phyloP scores from a whole-genome alignment of 2,888 invertebrate genomes.

The Ennomos quercinarius region DNA sequence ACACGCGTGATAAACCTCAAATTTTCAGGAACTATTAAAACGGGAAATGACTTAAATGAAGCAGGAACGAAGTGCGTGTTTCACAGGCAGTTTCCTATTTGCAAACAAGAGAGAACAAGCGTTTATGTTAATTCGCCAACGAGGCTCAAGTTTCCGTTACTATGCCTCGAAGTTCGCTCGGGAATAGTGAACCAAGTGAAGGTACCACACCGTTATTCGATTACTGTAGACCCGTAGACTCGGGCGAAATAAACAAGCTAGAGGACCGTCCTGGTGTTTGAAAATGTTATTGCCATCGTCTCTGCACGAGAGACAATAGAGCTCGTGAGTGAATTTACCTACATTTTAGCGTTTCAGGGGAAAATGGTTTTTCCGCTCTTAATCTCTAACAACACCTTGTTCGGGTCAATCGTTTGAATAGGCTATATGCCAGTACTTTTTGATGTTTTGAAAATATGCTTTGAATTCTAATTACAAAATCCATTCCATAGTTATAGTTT shows the following conservation, averaged over 20 bases:
- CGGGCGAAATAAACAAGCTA: constrained; percentile 37
- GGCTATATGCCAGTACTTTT: too few relatives aligned
- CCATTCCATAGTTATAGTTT: too few relatives aligned
- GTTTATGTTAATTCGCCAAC: constrained; percentile 57
- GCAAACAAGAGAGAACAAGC: constrained; percentile 49
- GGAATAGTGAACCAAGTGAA: constrained; percentile 17
- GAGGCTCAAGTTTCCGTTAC: constrained; percentile 34
- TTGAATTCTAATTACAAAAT: too few relatives aligned
- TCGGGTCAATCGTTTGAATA: too few relatives aligned
- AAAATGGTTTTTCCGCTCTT: too few relatives aligned
- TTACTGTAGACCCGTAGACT: constrained; percentile 36
- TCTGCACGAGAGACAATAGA: too few relatives aligned
- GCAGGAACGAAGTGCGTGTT: constrained; percentile 15
- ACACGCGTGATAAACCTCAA: constrained; percentile 31
- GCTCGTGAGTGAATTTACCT: too few relatives aligned
- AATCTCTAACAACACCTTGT: too few relatives aligned
- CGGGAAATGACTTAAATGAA: constrained; percentile 24
- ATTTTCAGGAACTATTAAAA: constrained; percentile 24
- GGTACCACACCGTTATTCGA: constrained; percentile 51
- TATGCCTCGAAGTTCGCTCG: constrained; percentile 20
- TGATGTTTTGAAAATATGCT: too few relatives aligned
- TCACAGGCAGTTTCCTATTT: constrained; percentile 34
- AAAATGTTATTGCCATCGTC: too few relatives aligned
- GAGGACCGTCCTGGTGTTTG: too few relatives aligned
- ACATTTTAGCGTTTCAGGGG: too few relatives aligned